Percentiles rank a stretch among this genome's conserved stretches.
Conservation (phyloP, 2,113 vertebrate species). For the Chaetodon auriga region DNA sequence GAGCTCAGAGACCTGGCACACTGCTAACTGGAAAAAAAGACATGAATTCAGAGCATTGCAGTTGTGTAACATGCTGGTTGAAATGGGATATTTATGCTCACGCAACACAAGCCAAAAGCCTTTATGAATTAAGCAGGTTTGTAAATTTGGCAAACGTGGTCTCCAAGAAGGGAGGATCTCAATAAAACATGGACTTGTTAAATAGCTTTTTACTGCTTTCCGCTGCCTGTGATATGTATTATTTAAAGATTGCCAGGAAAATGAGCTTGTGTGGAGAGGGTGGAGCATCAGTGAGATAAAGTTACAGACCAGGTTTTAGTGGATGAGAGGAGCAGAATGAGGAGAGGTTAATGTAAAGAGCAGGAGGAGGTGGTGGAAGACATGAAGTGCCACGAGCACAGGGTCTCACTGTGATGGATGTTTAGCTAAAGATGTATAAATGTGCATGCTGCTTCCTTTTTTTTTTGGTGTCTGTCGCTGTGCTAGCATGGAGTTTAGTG, state of each 20-base stretch:
- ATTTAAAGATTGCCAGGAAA: not conserved
- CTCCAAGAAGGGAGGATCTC: slow-evolving; percentile 1
- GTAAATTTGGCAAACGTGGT: not conserved
- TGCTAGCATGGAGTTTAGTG: not conserved
- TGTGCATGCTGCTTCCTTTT: not conserved
- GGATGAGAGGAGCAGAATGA: not conserved
- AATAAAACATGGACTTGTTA: not conserved
- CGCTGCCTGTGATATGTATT: not conserved
- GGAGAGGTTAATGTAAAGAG: slow-evolving; percentile 2
- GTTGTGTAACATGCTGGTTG: not conserved
- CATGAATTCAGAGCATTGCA: not conserved
- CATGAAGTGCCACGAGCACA: not conserved
- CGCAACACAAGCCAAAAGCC: not conserved
- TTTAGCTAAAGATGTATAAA: not conserved
- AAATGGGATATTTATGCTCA: slow-evolving; percentile 1
- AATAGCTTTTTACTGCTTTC: not conserved
- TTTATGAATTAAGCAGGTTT: not conserved
- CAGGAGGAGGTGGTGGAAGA: not conserved
- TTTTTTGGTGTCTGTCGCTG: not conserved
- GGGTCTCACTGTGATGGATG: not conserved
- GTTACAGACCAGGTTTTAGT: not conserved
- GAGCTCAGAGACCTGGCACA: not conserved
- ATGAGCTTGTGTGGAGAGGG: not conserved
- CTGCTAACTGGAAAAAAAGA: not conserved
- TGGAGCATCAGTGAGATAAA: not conserved